Evolutionary conservation across 2,888 invertebrate species (phyloP).

Genomic region (Bombylius major): DNA sequence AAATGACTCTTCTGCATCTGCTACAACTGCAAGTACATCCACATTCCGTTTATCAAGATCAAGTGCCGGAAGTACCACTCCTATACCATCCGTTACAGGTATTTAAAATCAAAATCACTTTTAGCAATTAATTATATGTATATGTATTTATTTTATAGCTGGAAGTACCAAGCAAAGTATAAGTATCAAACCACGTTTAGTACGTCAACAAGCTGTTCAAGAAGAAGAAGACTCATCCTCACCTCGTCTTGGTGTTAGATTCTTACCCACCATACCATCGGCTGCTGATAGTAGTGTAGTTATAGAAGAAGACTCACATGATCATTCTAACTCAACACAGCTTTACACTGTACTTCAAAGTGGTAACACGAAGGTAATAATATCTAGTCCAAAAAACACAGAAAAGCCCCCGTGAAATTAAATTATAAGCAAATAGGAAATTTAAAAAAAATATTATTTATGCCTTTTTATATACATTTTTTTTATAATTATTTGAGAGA

Average conservation of each 20-base stretch:
- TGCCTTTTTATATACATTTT: too few relatives aligned
- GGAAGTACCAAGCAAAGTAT: constrained; percentile 28
- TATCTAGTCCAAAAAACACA: constrained; percentile 25
- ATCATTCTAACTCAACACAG: constrained; percentile 18
- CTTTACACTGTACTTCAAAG: constrained; percentile 20
- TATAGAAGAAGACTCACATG: constrained; percentile 46
- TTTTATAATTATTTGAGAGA: too few relatives aligned
- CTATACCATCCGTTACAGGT: constrained; percentile 35
- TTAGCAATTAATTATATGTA: too few relatives aligned
- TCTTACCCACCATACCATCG: constrained; percentile 60
- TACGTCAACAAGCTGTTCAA: constrained; percentile 67
- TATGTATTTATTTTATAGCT: constrained; percentile 16
- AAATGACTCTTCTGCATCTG: constrained; percentile 84
- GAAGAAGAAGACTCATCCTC: constrained; percentile 53
- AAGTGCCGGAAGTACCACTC: constrained; percentile 48
- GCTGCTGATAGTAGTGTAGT: constrained; percentile 59
- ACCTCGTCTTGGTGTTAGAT: constrained; percentile 42
- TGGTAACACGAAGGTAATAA: constrained; percentile 20
- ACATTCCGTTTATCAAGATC: constrained; percentile 82
- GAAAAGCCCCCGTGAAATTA: constrained; percentile 24
- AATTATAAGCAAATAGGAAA: not conserved
- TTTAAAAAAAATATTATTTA: not conserved
- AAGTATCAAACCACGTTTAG: constrained; percentile 55
- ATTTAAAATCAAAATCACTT: constrained; percentile 6
- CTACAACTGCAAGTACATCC: constrained; percentile 80